Base-by-base conservation (phyloP, 2,888 invertebrate genomes). In the Dicycla oo region DNA sequence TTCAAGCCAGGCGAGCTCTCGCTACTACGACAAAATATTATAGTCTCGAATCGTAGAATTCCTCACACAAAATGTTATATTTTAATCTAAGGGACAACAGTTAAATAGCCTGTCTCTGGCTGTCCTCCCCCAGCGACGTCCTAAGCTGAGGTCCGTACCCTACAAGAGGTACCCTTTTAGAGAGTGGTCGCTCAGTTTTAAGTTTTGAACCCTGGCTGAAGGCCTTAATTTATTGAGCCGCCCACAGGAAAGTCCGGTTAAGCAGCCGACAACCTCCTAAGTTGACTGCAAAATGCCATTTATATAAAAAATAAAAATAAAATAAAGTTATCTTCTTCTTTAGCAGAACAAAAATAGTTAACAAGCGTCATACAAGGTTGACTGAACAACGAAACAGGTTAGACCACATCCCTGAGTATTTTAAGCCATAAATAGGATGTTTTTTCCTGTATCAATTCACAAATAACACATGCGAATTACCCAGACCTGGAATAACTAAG, bases 361-460 rank as follows among this genome's bases (percentile, higher is more conserved):
- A 40, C 26, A 54, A 23, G 38, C 53, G 18, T 11, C 57, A 51
- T 62, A 23, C 20, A n/a, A 30, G 40, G 78, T 71, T 75, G 60
- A 70, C 45, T 75, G 78, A 62, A 45, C 75, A 70, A 62, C 20
- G 56, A 78, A 75, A 75, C 75, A 30, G 71, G 75, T 75, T 78
- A 47, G 45, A 47, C 78, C 23, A 49, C 78, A 47, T 53, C 69
- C 30, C 58, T 49, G 53, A 43, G 40, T 57, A 56, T 70, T 69
- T 34, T n/a, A 76, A 77, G 43, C 18, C 43, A 18, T 57, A 30
- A 30, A 61, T 53, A 15, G 11, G 7, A 8, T 10, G n/a, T 58
- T 51, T 53, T 64, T 49, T 51, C 20, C 23, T 51, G 15, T 20
- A 49, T 47, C 40, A 13, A 18, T 72, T 30, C 8, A 34, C 30